Base-by-base conservation (phyloP, 2,797 vertebrate species). In the Neosilurus mollespiculum region DNA sequence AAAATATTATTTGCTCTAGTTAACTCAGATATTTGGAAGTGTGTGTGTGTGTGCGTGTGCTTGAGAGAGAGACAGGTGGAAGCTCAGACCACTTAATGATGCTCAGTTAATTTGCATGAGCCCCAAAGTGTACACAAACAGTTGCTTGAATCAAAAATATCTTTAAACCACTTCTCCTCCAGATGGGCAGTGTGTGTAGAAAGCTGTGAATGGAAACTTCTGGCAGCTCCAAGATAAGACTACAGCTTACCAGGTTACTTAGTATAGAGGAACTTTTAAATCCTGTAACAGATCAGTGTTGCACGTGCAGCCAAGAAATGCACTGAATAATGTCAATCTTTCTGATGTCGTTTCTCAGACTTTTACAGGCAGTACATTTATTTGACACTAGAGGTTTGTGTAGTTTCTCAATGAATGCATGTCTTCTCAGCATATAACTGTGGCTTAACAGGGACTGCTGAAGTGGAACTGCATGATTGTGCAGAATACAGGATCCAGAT, bases 201-300 rank as follows among this genome's bases (percentile, higher is more conserved):
- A 82, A 81, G 49, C 78, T 88, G 64, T 84, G 82, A 86, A 87
- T 87, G 81, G 87, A 88, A 87, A 81, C 80, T 70, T 12, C 1
- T 70, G 83, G 78, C 73, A 83, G 81, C 12, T 86, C 51, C 75
- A 62, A 37, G 76, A 69, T 83, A 64, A 54, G 71, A 70, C 64
- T 18, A 83, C 81, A 83, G 82, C 78, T 78, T 86, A 83, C 24
- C 70, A 15, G 22, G n/a, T n/a, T n/a, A n/a, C n/a, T n/a, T n/a
- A n/a, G 78, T 82, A 81, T 81, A 70, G 73, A 81, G 83, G 65
- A 83, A 78, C 78, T 43, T 72, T 81, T n/a, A 86, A 81, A 69
- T 81, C 79, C 54, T 26, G 24, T 15, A 26, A 53, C 37, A 66
- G 61, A 20, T 30, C 34, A 34, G 24, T 34, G 34, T 54, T 69